Evolutionary conservation across 2,113 vertebrate species (phyloP), one percentile per base, ranked within the genome.

Genomic region (Lucifuga dentata): DNA sequence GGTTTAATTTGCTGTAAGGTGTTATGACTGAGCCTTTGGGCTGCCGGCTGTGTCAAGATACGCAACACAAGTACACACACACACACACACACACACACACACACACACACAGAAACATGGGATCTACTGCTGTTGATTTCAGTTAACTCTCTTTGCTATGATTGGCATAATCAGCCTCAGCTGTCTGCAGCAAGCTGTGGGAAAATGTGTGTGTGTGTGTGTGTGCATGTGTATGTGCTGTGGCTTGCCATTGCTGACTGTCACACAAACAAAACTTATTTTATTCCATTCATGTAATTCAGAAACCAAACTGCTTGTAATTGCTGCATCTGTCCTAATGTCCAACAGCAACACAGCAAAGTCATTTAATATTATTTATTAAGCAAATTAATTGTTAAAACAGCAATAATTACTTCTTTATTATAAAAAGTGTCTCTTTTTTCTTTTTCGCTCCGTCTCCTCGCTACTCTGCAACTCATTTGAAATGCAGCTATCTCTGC

Each of bases 1-100:
- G 82, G 69, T 73, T 77, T 85, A 5, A 80, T 83, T 77, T 66
- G 65, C 32, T 73, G 63, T 20, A 73, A 84, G 81, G 61, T 40
- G 21, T 77, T 76, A 63, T 77, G 62, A 29, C 62, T 63, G 64
- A 80, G 67, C 41, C 17, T 63, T 55, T 74, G 46, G 65, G 80
- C 73, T 76, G 68, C 51, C 55, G 68, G 20, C 56, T 44, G 58
- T 78, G 71, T 80, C 29, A 53, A 44, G 32, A 77, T 43, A 59
- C 59, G 24, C 41, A 20, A 9, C 41, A 61, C 43, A 40, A 57
- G 53, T 21, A 38, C 29, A 23, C 36, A 44, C 56, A 51, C 24
- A 12, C 29, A 43, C 26, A 48, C 45, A 66, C 45, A 52, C 11
- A 58, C 61, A 40, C 29, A 60, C 40, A 36, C 60, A 64, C 51